Evolutionary conservation across 2,113 vertebrate genomes (phyloP).

Genomic region (Leucopternis melanops): DNA sequence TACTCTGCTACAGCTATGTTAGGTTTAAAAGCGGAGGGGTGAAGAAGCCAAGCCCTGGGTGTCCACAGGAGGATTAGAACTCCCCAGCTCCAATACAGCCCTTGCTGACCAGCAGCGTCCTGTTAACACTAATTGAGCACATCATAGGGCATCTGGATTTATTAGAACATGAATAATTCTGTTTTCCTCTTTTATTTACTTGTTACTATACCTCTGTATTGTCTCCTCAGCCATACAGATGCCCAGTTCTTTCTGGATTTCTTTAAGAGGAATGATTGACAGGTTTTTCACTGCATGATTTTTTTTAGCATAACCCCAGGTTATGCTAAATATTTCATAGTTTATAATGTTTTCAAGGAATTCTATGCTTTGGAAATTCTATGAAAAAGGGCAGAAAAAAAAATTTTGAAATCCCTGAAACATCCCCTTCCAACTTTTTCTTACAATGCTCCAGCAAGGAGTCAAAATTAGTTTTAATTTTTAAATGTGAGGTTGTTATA

Average conservation of each 20-base stretch:
- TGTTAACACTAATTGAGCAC: background rate
- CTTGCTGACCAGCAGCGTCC: background rate
- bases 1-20: too few relatives aligned
- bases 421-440: background rate
- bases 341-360: background rate
- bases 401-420: background rate
- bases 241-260: background rate
- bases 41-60: background rate
- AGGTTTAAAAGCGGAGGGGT: too few relatives aligned
- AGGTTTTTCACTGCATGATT: background rate
- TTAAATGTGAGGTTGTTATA: background rate
- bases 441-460: background rate
- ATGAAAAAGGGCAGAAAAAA: background rate
- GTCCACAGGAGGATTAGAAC: background rate
- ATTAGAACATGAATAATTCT: background rate
- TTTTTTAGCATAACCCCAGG: background rate
- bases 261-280: background rate
- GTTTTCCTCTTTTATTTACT: background rate
- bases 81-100: background rate
- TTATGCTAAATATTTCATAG: background rate
- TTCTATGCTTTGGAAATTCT: background rate
- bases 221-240: background rate
- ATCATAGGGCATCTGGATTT: background rate
- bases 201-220: background rate
- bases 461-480: background rate